Evolutionary conservation across 2,113 vertebrate species (phyloP).

Genomic region (Limanda limanda): DNA sequence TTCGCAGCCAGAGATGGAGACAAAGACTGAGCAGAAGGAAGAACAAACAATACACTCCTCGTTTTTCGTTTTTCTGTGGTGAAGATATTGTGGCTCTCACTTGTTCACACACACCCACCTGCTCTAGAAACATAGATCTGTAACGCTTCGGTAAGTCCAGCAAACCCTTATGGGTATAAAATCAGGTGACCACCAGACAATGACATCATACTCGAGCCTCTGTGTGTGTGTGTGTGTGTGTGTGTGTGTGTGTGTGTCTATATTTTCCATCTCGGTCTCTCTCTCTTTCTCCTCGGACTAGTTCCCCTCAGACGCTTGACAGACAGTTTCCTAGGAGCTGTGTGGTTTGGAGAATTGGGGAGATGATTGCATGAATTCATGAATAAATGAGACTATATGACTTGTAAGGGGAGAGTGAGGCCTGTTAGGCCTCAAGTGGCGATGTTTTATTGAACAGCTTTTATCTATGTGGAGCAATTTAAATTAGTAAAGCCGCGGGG

Average conservation of each 20-base stretch:
- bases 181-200: slow-evolving; percentile 59
- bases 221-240: slow-evolving; percentile 1
- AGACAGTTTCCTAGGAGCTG: slow-evolving; percentile 66
- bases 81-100: slow-evolving; percentile 49
- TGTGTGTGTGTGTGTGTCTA: not conserved
- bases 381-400: slow-evolving; percentile 74
- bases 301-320: slow-evolving; percentile 56
- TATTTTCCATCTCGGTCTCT: not conserved
- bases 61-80: not conserved
- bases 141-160: slow-evolving; percentile 50
- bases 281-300: slow-evolving; percentile 16
- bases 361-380: slow-evolving; percentile 80
- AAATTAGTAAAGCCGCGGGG: slow-evolving; percentile 68
- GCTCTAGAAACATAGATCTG: slow-evolving; percentile 67
- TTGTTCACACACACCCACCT: slow-evolving; percentile 44
- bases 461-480: slow-evolving; percentile 55
- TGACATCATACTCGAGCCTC: slow-evolving; percentile 58
- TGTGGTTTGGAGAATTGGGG: slow-evolving; percentile 65
- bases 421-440: slow-evolving; percentile 74
- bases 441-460: slow-evolving; percentile 79
- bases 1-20: not conserved
- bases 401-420: slow-evolving; percentile 65
- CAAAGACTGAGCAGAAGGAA: slow-evolving; percentile 2
- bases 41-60: not conserved
- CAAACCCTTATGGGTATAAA: slow-evolving; percentile 50